Evolutionary conservation across 2,797 vertebrate species (phyloP), one percentile per base, ranked within the genome.

Genomic region (Chloroceryle amazona): DNA sequence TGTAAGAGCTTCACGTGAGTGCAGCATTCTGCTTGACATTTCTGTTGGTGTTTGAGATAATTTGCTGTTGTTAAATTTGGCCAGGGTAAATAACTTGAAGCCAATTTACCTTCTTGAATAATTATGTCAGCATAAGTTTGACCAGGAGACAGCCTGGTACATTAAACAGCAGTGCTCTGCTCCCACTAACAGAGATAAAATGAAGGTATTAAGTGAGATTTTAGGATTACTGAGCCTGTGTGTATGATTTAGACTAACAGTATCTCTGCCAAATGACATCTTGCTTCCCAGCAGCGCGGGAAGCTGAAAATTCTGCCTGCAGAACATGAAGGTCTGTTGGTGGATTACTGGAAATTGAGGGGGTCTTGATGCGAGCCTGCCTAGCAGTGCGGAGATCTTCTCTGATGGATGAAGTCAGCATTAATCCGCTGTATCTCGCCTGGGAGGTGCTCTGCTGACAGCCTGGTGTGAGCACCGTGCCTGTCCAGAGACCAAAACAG

Each of bases 381-480:
- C 70, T 75, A 60, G 85, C 51, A 76, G 95, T 37, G 47, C 22
- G 29, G 46, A 29, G 91, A 82, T 82, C 79, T 41, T 54, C 52
- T 10, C 76, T 82, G 97, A 95, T 67, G 93, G 94, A 94, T 82
- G 86, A 86, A 76, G 57, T 49, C 58, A 37, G 86, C 75, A 8
- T 81, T 76, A 75, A 95, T 93, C 91, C 84, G 65, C 95, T 82
- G 65, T 81, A 10, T 13, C 61, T 70, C 8, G 3, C 73, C 83
- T 11, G 4, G 39, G 60, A 93, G 96, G 73, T 80, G 85, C 92
- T 96, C 61, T 92, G 92, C 75, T 85, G 87, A 58, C 57, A 21
- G 90, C 31, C 31, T 4, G 31, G 37, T 3, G 15, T 28, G 75
- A 81, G 42, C 90, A 37, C 82, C 11, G 31, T 65, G 58, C 55